Evolutionary conservation across 2,797 vertebrate genomes (phyloP), one percentile per base, ranked within the genome.

Genomic region (Ispidina picta): DNA sequence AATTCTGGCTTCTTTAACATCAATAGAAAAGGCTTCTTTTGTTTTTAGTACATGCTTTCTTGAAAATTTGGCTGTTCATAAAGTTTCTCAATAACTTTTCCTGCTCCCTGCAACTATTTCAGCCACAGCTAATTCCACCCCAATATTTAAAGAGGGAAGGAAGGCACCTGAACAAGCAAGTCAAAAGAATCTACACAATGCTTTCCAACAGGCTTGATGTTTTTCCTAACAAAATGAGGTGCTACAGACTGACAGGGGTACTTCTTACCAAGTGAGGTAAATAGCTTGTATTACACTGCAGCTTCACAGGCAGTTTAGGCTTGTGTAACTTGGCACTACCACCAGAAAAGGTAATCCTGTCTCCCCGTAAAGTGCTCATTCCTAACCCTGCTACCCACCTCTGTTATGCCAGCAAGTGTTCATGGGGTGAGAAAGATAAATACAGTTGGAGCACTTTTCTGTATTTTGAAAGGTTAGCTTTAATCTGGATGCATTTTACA

Each of bases 121-220:
- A 78, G 85, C 70, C 66, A 52, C 31, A 72, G 88, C 48, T 66
- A 92, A 75, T 92, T 93, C 79, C 79, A 81, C 17, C 11, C 82
- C 64, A 66, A 29, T 60, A 78, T 70, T 94, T 88, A 81, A 83
- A 86, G 12, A 71, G 51, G 46, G 71, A 76, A 76, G 33, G 75
- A 83, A 90, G 88, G 81, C 92, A 94, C 95, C 92, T 95, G 95
- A 95, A 91, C 74, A 94, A 95, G 92, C 94, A 95, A 95, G 86
- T 15, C 12, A 72, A 74, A 62, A 95, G 93, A 96, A 62, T 29
- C 81, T 89, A 83, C 88, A 95, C 85, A 91, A 96, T 89, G 90
- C 85, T 89, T 89, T 92, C 90, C 87, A 93, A 82, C 56, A 75
- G 66, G 22, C 49, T 70, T 6, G 20, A 80, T 78, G 71, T 92